Conservation (phyloP, 2,888 invertebrate species). For the Caenorhabditis sp. region DNA sequence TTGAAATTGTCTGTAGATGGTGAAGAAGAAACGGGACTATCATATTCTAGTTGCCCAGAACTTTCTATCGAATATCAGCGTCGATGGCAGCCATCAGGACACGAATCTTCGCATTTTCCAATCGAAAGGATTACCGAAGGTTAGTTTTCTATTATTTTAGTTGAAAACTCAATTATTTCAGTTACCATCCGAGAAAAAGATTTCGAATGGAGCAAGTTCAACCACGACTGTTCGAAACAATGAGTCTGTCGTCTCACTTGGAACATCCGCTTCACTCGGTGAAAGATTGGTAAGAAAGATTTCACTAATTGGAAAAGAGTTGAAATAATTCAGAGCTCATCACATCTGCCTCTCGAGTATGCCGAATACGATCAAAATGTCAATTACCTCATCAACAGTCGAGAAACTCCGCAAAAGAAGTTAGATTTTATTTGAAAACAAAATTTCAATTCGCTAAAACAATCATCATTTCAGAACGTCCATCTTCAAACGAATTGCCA, state of each 20-base stretch:
- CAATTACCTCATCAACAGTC: slow-evolving; percentile 1
- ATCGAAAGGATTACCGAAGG: slow-evolving; percentile 60
- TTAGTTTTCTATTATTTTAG: neutral
- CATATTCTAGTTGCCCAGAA: slow-evolving; percentile 92
- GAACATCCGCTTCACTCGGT: slow-evolving; percentile 33
- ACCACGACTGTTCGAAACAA: slow-evolving; percentile 39
- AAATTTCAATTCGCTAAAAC: neutral
- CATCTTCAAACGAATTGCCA: slow-evolving; percentile 62
- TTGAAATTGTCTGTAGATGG: slow-evolving; percentile 20
- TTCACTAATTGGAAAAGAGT: neutral
- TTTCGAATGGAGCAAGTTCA: slow-evolving; percentile 38
- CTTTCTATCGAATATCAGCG: slow-evolving; percentile 95
- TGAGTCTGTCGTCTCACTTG: slow-evolving; percentile 44
- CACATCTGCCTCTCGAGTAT: slow-evolving; percentile 36
- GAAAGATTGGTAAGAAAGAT: slow-evolving; percentile 33
- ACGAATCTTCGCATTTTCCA: slow-evolving; percentile 84
- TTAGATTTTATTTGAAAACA: too few species aligned
- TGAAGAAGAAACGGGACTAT: slow-evolving; percentile 64
- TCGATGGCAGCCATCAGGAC: slow-evolving; percentile 90
- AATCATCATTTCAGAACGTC: slow-evolving; percentile 34
- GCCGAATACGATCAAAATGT: slow-evolving; percentile 35
- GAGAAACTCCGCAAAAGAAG: slow-evolving; percentile 53
- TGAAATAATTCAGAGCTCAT: slow-evolving; percentile 52
- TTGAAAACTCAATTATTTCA: slow-evolving; percentile 11
- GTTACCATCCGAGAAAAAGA: slow-evolving; percentile 48